These are phyloP conservation scores for Argyrosomus japonicus DNA, from an alignment of 2,113 vertebrate genomes.

Conservation along the genomic window DNA sequence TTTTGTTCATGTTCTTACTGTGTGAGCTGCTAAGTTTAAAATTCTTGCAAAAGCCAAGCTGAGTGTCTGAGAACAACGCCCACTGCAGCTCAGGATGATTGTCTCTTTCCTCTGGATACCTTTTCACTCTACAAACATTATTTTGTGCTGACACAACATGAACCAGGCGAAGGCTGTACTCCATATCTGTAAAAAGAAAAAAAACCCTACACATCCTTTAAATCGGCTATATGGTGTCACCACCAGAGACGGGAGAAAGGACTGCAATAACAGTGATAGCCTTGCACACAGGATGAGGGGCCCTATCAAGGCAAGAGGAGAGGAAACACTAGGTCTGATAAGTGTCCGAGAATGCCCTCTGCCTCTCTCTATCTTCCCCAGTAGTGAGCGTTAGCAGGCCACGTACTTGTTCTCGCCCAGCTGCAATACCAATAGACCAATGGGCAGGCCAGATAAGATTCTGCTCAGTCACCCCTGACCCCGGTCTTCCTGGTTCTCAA, in stretches of 20 bases:
- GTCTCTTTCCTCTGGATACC: slow-evolving; percentile 64
- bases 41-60: slow-evolving; percentile 1
- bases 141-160: slow-evolving; percentile 70
- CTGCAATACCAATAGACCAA: slow-evolving; percentile 60
- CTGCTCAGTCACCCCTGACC: slow-evolving; percentile 79
- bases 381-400: slow-evolving; percentile 52
- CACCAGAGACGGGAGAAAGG: slow-evolving; percentile 62
- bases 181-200: slow-evolving; percentile 42
- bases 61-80: slow-evolving; percentile 46
- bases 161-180: slow-evolving; percentile 21
- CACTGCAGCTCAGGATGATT: slow-evolving; percentile 38
- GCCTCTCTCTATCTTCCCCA: slow-evolving; percentile 57
- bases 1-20: not conserved
- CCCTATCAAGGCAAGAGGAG: slow-evolving; percentile 71
- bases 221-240: slow-evolving; percentile 71
- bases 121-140: slow-evolving; percentile 69
- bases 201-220: slow-evolving; percentile 68
- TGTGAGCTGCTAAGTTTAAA: not conserved
- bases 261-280: slow-evolving; percentile 83
- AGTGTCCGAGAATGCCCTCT: slow-evolving; percentile 75
- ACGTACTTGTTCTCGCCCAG: slow-evolving; percentile 59
- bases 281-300: slow-evolving; percentile 75
- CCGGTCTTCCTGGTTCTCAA: slow-evolving; percentile 81
- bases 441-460: slow-evolving; percentile 77
- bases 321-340: slow-evolving; percentile 78